Conservation (phyloP, 2,797 vertebrate genomes). For the Acipenser transmontanus region DNA sequence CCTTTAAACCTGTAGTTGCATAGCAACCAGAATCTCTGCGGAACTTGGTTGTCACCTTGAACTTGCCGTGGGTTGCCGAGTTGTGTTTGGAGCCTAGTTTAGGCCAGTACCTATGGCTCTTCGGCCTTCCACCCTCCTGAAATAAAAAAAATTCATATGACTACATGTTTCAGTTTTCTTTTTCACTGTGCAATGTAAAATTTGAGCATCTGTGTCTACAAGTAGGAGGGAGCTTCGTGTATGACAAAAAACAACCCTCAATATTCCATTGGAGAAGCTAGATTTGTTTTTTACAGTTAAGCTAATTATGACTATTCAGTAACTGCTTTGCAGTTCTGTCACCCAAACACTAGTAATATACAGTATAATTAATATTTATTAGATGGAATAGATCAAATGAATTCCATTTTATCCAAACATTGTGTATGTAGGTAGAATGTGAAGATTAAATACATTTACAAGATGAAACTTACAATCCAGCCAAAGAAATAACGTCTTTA, state of each 20-base stretch:
- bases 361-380: conserved; percentile 18
- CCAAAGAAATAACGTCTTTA: too few relatives aligned
- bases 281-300: too few relatives aligned
- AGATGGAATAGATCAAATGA: too few relatives aligned
- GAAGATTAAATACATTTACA: conserved; percentile 27
- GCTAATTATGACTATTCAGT: conserved; percentile 24
- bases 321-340: conserved; percentile 64
- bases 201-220: too few relatives aligned
- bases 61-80: conserved; percentile 92
- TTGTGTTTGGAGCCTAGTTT: conserved; percentile 96
- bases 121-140: conserved; percentile 86
- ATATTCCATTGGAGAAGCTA: conserved; percentile 27
- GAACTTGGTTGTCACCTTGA: conserved; percentile 97
- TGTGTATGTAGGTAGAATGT: conserved; percentile 30
- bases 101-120: conserved; percentile 96
- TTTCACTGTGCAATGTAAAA: too few relatives aligned
- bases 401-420: too few relatives aligned
- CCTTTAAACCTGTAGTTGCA: conserved; percentile 67
- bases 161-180: too few relatives aligned
- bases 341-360: too few relatives aligned
- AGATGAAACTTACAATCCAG: too few relatives aligned
- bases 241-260: too few relatives aligned
- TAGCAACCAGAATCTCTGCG: conserved; percentile 79
- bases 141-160: not conserved
- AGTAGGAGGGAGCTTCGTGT: too few relatives aligned